Conservation (phyloP, 2,888 invertebrate species). For the Caenorhabditis sp. region DNA sequence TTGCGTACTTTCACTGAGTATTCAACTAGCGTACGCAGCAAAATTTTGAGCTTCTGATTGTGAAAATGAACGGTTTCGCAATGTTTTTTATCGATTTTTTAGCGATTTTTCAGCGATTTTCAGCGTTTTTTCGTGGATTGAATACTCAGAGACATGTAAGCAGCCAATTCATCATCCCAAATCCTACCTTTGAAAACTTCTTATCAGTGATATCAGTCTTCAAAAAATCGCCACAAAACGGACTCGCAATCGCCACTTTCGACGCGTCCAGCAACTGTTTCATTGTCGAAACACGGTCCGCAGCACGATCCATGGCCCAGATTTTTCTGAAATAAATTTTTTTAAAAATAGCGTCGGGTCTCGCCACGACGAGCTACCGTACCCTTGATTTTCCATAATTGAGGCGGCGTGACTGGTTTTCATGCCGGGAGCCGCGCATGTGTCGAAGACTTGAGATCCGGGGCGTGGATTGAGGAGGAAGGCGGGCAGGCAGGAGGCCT, state of each 20-base stretch:
- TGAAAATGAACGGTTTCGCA: conserved; percentile 72
- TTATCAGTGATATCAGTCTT: conserved; percentile 86
- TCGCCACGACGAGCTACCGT: conserved; percentile 5
- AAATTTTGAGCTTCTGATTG: too few relatives aligned
- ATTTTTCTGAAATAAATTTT: conserved; percentile 85
- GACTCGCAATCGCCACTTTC: conserved; percentile 88
- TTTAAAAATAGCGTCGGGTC: background rate
- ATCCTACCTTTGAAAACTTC: conserved; percentile 70
- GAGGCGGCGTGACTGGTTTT: conserved; percentile 94
- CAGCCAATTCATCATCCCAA: too few relatives aligned
- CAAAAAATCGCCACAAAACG: conserved; percentile 89
- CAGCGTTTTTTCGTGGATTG: background rate
- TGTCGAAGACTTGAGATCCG: conserved; percentile 90
- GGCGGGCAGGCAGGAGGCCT: conserved; percentile 95
- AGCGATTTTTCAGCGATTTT: background rate
- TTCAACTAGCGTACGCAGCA: too few relatives aligned
- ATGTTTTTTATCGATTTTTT: background rate
- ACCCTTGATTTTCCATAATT: conserved; percentile 89
- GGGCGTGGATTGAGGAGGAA: conserved; percentile 89
- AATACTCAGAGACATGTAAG: too few relatives aligned
- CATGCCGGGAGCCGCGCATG: conserved; percentile 99
- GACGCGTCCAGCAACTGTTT: conserved; percentile 87
- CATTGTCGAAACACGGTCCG: conserved; percentile 87
- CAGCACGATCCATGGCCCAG: conserved; percentile 90
- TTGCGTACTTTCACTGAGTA: too few relatives aligned